Evolutionary conservation across 2,888 invertebrate genomes (phyloP), one percentile per base, ranked within the genome.

Genomic region (Itoplectis maculator): DNA sequence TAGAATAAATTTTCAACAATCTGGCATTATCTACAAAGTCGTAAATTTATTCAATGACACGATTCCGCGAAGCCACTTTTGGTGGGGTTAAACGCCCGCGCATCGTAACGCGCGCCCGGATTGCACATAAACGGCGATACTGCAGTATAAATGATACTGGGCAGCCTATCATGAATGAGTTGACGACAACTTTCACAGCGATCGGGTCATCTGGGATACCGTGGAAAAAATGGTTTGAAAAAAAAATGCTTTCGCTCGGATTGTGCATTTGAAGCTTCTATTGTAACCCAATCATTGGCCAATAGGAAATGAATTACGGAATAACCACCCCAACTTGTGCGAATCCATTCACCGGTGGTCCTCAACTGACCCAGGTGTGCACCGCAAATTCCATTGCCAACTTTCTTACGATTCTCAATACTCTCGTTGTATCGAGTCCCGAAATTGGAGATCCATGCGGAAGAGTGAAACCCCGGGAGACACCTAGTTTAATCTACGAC

Each of bases 401-500:
- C 3, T 89, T 91, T 51, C 68, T 91, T 18, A 77, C 87, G 3
- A 0, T 89, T 4, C 5, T 92, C n/a, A 90, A 88, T 63, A 61
- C 81, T 11, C 37, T 91, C 0, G 20, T 88, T 0, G 49, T 83
- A 15, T 56, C 63, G 0, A 86, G 69, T 73, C 78, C 87, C 0
- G 76, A 79, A 29, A 88, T 92, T 54, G 87, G 83, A 6, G 84
- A 88, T 11, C 94, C 94, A 0, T 95, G 95, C 88, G 93, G 94
- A 47, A 93, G 95, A 18, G 92, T 95, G 0, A 87, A 56, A 0
- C 94, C 94, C 4, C 90, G 87, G 51, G 88, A 90, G 0, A 86
- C 82, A 0, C 92, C 93, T 0, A 93, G 93, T 40, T 85, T 90
- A 0, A 93, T 90, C 61, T 96, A 96, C 80, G 96, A 96, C 90